phyloP scores from a whole-genome alignment of 1,140 invertebrate genomes.

The Pemphigus obesinymphae region DNA sequence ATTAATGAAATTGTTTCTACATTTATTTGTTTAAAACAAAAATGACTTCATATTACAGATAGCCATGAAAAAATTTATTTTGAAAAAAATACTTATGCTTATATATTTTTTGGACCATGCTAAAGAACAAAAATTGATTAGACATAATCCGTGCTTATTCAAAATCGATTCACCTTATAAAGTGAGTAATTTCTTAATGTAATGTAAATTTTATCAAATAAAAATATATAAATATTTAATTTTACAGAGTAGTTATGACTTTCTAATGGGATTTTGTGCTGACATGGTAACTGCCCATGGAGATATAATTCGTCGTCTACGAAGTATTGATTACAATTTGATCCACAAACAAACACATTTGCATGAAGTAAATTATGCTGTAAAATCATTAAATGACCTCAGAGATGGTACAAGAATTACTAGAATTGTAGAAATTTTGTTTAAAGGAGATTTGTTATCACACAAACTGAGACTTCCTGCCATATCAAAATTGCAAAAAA shows the following conservation, averaged over 20 bases:
- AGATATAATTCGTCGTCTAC: slow-evolving; percentile 76
- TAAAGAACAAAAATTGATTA: slow-evolving; percentile 72
- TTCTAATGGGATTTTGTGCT: slow-evolving; percentile 72
- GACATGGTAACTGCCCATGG: slow-evolving; percentile 81
- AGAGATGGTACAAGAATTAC: slow-evolving; percentile 72
- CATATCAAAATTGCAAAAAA: slow-evolving; percentile 76
- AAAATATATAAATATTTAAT: not conserved
- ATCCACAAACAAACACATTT: slow-evolving; percentile 72
- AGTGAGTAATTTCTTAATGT: slow-evolving; percentile 49
- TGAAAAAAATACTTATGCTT: slow-evolving; percentile 77
- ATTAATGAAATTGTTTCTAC: not conserved
- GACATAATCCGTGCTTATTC: slow-evolving; percentile 86
- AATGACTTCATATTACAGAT: slow-evolving; percentile 50
- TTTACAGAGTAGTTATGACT: slow-evolving; percentile 66
- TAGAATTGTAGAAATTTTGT: slow-evolving; percentile 75
- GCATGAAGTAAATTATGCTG: slow-evolving; percentile 84
- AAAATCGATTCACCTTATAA: slow-evolving; percentile 73
- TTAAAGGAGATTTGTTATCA: slow-evolving; percentile 62
- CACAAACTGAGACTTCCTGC: slow-evolving; percentile 71
- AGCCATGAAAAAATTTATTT: slow-evolving; percentile 71
- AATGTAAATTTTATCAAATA: not conserved
- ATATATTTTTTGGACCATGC: slow-evolving; percentile 83
- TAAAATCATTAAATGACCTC: slow-evolving; percentile 68
- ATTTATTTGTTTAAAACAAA: not conserved
- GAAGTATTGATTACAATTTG: slow-evolving; percentile 69